Evolutionary conservation across 2,113 vertebrate genomes (phyloP).

Genomic region (Melierax canorus): DNA sequence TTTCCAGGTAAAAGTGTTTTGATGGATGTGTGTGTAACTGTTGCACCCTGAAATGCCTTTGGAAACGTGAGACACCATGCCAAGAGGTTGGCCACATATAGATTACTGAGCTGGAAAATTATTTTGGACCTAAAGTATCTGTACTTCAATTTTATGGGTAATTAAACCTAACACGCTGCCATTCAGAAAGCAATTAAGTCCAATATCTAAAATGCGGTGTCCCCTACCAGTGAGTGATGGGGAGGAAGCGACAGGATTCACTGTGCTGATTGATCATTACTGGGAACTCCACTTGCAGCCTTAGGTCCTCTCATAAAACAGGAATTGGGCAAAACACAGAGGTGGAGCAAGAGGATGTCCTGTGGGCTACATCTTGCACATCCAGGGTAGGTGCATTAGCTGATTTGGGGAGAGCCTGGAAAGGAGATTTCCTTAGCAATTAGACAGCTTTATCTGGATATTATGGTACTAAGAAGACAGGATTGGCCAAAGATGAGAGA

Average conservation of each 20-base stretch:
- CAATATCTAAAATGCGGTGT: background rate
- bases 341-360: background rate
- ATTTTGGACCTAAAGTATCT: constrained; percentile 61
- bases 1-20: background rate
- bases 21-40: background rate
- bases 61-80: background rate
- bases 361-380: background rate
- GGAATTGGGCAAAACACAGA: background rate
- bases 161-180: constrained; percentile 61
- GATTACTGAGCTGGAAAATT: constrained; percentile 66
- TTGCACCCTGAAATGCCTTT: constrained; percentile 13
- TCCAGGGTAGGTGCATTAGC: rapidly evolving
- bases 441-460: background rate
- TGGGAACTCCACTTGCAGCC: background rate
- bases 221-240: constrained; percentile 14
- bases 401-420: rapidly evolving
- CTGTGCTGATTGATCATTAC: background rate
- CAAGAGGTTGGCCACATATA: constrained; percentile 26
- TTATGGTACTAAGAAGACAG: background rate
- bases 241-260: background rate
- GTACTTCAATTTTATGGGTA: constrained; percentile 65
- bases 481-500: background rate
- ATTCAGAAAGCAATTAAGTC: constrained; percentile 63
- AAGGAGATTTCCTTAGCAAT: background rate
- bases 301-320: background rate